Conservation (phyloP, 2,113 vertebrate species). For the Cebus imitator region DNA sequence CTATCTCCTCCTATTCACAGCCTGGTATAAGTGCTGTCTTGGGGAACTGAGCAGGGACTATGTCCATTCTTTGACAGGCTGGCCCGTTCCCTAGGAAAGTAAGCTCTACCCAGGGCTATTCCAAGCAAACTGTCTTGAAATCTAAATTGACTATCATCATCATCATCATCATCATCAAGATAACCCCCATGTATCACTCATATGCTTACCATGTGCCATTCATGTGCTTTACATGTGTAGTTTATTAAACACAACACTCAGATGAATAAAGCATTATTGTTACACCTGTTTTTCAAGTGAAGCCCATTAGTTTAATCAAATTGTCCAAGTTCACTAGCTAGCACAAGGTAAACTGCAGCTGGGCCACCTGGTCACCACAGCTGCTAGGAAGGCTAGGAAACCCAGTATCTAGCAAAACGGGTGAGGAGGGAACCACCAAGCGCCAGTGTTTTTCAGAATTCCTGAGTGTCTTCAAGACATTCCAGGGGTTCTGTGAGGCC, state of each 20-base stretch:
- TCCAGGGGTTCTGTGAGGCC: neutral
- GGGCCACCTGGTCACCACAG: neutral
- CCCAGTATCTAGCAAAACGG: neutral
- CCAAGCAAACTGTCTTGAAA: neutral
- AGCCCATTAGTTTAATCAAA: neutral
- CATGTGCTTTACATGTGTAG: neutral
- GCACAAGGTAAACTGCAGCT: neutral
- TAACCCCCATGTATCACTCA: neutral
- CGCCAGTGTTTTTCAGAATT: neutral
- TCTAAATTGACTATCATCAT: neutral
- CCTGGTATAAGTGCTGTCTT: neutral
- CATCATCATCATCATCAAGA: neutral
- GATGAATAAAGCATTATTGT: neutral
- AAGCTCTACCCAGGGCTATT: neutral
- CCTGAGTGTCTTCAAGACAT: neutral
- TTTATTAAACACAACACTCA: neutral
- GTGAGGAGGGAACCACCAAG: neutral
- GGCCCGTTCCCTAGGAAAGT: neutral
- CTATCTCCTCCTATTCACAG: neutral
- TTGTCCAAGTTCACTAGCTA: neutral
- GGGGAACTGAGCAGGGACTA: neutral
- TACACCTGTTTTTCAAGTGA: neutral
- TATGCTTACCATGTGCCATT: neutral
- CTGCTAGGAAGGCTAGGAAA: neutral
- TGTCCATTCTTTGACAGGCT: neutral